Conservation (phyloP, 2,888 invertebrate genomes). For the Pinctada fucata region DNA sequence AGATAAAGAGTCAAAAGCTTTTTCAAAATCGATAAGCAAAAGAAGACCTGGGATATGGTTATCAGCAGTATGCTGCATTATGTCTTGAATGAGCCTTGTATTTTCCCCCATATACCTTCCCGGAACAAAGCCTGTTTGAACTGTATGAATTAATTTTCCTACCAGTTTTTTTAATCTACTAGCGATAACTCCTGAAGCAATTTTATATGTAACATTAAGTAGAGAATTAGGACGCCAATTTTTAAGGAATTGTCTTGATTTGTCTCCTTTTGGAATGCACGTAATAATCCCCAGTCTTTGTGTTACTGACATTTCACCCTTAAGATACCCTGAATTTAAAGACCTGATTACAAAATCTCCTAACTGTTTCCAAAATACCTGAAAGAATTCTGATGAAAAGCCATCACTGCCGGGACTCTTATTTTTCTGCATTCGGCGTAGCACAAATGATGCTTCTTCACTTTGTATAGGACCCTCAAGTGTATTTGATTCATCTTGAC, state of each 20-base stretch:
- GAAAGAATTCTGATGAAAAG: too few relatives aligned
- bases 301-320: constrained; percentile 4
- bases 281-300: constrained; percentile 19
- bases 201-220: background rate
- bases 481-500: background rate
- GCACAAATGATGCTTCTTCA: background rate
- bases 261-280: constrained; percentile 22
- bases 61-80: background rate
- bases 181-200: background rate
- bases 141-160: background rate
- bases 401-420: background rate
- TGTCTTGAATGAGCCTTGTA: constrained; percentile 7
- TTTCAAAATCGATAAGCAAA: too few relatives aligned
- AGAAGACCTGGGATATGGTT: background rate
- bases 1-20: too few relatives aligned
- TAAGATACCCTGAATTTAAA: background rate
- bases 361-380: too few relatives aligned
- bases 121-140: constrained; percentile 15
- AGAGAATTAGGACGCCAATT: constrained; percentile 16
- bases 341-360: too few relatives aligned
- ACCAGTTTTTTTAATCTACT: background rate
- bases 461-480: background rate
- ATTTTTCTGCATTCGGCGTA: background rate
- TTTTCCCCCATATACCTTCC: constrained; percentile 21
- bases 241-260: constrained; percentile 10